phyloP scores from a whole-genome alignment of 2,113 vertebrate species.

The Illadopsis cleaveri region DNA sequence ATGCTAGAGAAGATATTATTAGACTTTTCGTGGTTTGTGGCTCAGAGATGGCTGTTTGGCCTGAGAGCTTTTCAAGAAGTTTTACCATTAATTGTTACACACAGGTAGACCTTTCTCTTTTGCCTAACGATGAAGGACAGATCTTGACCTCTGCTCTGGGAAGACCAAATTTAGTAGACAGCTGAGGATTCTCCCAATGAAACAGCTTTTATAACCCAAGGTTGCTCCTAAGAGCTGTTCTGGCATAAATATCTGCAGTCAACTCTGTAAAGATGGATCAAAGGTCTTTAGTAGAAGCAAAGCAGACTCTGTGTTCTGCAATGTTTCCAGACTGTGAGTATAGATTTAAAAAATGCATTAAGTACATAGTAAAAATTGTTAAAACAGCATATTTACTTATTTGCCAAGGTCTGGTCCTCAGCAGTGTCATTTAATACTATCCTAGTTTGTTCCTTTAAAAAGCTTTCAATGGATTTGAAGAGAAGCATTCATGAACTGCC shows the following conservation, averaged over 20 bases:
- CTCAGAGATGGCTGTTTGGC: background rate
- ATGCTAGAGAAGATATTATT: background rate
- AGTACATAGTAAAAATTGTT: background rate
- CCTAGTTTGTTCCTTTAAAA: background rate
- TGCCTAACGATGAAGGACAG: background rate
- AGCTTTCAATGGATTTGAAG: background rate
- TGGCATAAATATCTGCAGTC: background rate
- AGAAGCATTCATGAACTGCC: background rate
- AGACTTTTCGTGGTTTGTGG: background rate
- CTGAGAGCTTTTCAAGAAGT: background rate
- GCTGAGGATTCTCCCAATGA: background rate
- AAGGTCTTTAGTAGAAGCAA: background rate
- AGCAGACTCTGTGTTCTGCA: background rate
- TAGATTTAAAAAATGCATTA: background rate
- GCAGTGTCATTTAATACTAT: background rate
- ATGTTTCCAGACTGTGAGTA: background rate
- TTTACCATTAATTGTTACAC: background rate
- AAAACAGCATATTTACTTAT: background rate
- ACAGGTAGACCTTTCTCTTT: background rate
- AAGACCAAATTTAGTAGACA: background rate
- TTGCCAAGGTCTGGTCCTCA: background rate
- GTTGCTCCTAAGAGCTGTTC: background rate
- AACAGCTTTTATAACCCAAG: constrained; percentile 8
- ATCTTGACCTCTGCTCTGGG: constrained; percentile 1
- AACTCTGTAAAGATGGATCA: background rate